phyloP scores from a whole-genome alignment of 2,888 invertebrate genomes.

The Oscheius onirici region DNA sequence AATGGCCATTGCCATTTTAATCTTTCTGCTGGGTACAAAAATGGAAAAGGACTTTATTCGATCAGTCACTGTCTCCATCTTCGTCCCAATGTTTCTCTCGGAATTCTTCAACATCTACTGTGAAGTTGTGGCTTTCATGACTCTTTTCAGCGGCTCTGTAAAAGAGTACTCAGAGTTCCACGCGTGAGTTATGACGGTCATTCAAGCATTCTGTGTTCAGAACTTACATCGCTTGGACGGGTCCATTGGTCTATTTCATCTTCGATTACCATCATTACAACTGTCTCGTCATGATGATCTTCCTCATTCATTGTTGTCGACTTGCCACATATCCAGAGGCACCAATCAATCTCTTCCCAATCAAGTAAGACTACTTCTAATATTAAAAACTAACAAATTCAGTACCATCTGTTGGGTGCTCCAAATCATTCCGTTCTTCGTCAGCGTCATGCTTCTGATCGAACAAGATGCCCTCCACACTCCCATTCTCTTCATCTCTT shows the following conservation, averaged over 20 bases:
- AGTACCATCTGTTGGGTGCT: conserved; percentile 51
- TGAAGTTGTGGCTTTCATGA: conserved; percentile 38
- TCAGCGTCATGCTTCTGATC: conserved; percentile 42
- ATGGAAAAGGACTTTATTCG: conserved; percentile 55
- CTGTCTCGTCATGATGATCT: conserved; percentile 37
- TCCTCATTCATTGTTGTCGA: conserved; percentile 47
- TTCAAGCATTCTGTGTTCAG: conserved; percentile 28
- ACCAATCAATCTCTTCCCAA: conserved; percentile 50
- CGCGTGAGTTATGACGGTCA: background rate
- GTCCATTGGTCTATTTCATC: conserved; percentile 35
- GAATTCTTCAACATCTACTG: conserved; percentile 50
- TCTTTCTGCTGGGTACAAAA: conserved; percentile 44
- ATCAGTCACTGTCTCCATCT: conserved; percentile 49
- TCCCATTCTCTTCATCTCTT: conserved; percentile 38
- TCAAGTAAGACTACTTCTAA: conserved; percentile 35
- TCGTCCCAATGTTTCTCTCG: conserved; percentile 43
- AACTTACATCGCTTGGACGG: conserved; percentile 43
- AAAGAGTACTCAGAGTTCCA: conserved; percentile 2
- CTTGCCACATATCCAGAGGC: conserved; percentile 44
- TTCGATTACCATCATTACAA: conserved; percentile 48
- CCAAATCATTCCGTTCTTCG: conserved; percentile 53
- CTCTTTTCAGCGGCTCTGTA: conserved; percentile 34
- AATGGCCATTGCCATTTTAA: conserved; percentile 40
- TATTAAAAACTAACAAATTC: conserved; percentile 1
- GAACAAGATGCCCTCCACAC: conserved; percentile 31